Base-by-base conservation (phyloP, 1,140 invertebrate genomes). In the Mya arenaria region DNA sequence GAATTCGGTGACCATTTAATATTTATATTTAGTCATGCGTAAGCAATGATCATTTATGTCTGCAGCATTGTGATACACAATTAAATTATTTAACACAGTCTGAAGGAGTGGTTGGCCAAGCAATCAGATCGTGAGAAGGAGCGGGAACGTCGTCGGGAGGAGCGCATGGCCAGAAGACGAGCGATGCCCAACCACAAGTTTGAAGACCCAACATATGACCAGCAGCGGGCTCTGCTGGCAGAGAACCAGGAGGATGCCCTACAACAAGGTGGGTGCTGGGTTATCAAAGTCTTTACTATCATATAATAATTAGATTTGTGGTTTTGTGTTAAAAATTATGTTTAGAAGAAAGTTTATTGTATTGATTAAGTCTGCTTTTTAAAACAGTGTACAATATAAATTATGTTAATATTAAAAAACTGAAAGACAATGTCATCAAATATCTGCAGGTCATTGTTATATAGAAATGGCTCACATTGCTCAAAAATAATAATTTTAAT, bases 21-120 rank as follows among this genome's bases (percentile, higher is more conserved):
- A n/a, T n/a, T n/a, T n/a, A n/a, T n/a, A n/a, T n/a, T n/a, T n/a
- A n/a, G n/a, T n/a, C n/a, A n/a, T n/a, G n/a, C n/a, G n/a, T n/a
- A n/a, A n/a, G n/a, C n/a, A n/a, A n/a, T n/a, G n/a, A n/a, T n/a
- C n/a, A n/a, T n/a, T n/a, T n/a, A n/a, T n/a, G n/a, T n/a, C n/a
- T n/a, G n/a, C n/a, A n/a, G n/a, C n/a, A n/a, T n/a, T n/a, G n/a
- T n/a, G n/a, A n/a, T n/a, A n/a, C n/a, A n/a, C n/a, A n/a, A n/a
- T n/a, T n/a, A n/a, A n/a, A n/a, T n/a, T n/a, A 85, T 63, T 36
- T 63, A 28, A 15, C 52, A 10, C 68, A 93, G 93, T 80, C 88
- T 98, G 23, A 97, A 98, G 88, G 96, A 97, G 62, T 98, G 97
- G 97, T 94, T 98, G 37, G 95, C 96, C 10, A 97, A 97, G 85